These are phyloP conservation scores for Calameuta pallipes DNA, from an alignment of 2,888 invertebrate species.

Conservation along the genomic window DNA sequence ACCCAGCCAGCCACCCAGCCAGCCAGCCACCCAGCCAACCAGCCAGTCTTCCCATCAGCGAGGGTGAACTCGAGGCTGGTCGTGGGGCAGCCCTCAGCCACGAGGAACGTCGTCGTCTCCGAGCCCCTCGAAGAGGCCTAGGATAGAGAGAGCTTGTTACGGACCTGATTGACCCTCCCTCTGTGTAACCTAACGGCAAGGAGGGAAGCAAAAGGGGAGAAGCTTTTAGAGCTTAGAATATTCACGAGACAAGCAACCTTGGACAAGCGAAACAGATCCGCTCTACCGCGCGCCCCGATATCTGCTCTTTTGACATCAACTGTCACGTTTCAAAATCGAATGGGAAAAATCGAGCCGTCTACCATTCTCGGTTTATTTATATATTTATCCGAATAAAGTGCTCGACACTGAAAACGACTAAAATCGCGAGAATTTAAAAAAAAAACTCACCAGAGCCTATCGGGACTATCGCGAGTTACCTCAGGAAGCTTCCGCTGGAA, in stretches of 20 bases:
- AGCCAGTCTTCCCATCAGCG: background rate
- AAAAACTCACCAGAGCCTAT: background rate
- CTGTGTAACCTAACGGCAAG: constrained; percentile 43
- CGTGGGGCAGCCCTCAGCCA: background rate
- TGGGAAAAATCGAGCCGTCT: background rate
- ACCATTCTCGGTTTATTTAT: background rate
- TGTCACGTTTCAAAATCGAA: constrained; percentile 10
- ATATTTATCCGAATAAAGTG: background rate
- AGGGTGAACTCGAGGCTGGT: background rate
- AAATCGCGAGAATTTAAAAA: background rate
- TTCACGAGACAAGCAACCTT: constrained; percentile 57
- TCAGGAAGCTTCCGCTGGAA: background rate
- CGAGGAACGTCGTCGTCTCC: background rate
- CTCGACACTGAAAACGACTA: background rate
- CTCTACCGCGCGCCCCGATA: constrained; percentile 16
- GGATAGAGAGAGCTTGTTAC: constrained; percentile 57
- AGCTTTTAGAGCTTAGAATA: constrained; percentile 66
- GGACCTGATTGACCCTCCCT: constrained; percentile 65
- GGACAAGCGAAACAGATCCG: constrained; percentile 51
- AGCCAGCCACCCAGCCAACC: background rate
- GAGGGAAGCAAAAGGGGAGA: constrained; percentile 44
- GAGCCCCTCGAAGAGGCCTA: constrained; percentile 15
- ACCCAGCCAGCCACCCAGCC: background rate
- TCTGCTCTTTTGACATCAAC: constrained; percentile 24
- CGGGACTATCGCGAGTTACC: background rate